Evolutionary conservation across 2,888 invertebrate species (phyloP).

Genomic region (Megastigmus dorsalis): DNA sequence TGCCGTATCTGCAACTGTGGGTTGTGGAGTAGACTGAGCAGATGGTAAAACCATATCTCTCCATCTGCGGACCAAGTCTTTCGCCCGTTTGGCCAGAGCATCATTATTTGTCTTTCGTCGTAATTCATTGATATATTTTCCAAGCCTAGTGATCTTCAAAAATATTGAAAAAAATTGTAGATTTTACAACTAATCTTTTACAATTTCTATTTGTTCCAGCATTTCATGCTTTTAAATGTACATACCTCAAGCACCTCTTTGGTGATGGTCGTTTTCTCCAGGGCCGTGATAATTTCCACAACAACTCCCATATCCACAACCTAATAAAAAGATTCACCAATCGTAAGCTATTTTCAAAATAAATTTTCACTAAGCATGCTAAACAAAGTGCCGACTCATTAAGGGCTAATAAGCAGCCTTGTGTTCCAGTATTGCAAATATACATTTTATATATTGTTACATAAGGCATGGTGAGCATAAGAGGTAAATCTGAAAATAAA

Average conservation of each 20-base stretch:
- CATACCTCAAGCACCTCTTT: constrained; percentile 92
- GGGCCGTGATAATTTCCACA: constrained; percentile 92
- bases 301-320: constrained; percentile 96
- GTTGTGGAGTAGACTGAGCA: constrained; percentile 67
- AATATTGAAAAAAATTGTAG: not conserved
- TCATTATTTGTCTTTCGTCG: constrained; percentile 90
- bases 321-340: constrained; percentile 75
- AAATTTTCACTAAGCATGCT: not conserved
- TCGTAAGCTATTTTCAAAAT: not conserved
- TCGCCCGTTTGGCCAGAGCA: constrained; percentile 89
- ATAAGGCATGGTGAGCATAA: constrained; percentile 4
- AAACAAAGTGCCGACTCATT: constrained; percentile 25
- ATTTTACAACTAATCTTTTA: too few species aligned
- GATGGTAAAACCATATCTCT: constrained; percentile 87
- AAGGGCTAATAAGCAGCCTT: not conserved
- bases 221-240: too few species aligned
- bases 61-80: constrained; percentile 94
- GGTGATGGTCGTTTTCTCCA: constrained; percentile 94
- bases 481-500: not conserved
- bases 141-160: constrained; percentile 92
- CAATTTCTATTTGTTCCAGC: too few species aligned
- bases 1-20: constrained; percentile 68
- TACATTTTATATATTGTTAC: constrained; percentile 7
- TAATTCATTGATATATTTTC: constrained; percentile 93
- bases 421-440: not conserved